Base-by-base conservation (phyloP, 2,888 invertebrate genomes). In the Vannuccia rotundouncinata region DNA sequence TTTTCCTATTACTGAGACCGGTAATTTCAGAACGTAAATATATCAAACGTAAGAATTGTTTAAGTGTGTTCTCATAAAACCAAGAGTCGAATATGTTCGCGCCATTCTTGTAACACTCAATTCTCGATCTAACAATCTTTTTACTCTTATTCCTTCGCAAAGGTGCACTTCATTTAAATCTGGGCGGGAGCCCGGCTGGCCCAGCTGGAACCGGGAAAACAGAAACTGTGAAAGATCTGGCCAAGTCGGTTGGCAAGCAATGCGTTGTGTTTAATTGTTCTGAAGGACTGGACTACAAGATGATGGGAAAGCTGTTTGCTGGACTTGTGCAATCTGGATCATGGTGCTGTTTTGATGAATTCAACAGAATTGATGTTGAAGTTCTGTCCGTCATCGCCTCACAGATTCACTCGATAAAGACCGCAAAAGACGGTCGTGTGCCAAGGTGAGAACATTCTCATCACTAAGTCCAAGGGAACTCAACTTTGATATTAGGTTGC, bases 251-350 rank as follows among this genome's bases (percentile, higher is more conserved):
- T 84, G 88, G 88, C 13, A 88, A 87, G 81, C 86, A 87, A 82
- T 88, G 87, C 84, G 86, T 88, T 1, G 88, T 88, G 25, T 88
- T 88, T 83, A 88, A 88, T 83, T 88, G 88, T 81, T 88, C 87
- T 0, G 88, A 88, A 80, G 87, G 87, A 1, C 83, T 88, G 17
- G 87, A 88, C 80, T 87, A 86, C 83, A 87, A 87, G 84, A 88
- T 86, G 84, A 82, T 88, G 81, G 87, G 87, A 30, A 88, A 87
- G 84, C 86, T 88, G 81, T 88, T 88, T 85, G 86, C 87, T 29
- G 88, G 88, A 1, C 81, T 88, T 77, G 85, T 87, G 10, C 88
- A 88, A 84, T 87, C 87, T 1, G 87, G 88, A 22, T 85, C 86
- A 82, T 88, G 88, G 87, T 87, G 86, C 78, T 88, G 88, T 82